Base-by-base conservation (phyloP, 1,140 invertebrate genomes). In the Anastrepha ludens region DNA sequence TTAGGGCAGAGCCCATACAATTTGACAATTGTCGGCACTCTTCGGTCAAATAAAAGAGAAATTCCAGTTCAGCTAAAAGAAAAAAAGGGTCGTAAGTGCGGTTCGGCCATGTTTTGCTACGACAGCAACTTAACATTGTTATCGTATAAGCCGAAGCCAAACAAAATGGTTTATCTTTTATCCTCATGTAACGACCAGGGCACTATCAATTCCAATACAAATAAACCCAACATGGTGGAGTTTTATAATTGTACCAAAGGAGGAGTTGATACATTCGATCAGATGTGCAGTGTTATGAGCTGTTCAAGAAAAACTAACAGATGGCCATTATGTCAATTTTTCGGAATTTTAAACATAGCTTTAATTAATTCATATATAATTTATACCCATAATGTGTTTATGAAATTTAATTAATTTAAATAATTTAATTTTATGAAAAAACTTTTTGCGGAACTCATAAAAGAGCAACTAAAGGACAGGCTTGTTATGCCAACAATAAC, bases 221-320 rank as follows among this genome's bases (percentile, higher is more conserved):
- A 89, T 81, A 94, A 93, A 89, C 93, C 93, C 15, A 89, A 93
- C 62, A 92, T 94, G 7, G 91, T 94, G 65, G 64, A 89, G 74
- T 90, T 91, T 87, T 94, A 94, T 87, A 94, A 94, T 89, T 17
- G 88, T 47, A 93, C 90, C 2, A 94, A 94, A 91, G 89, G 90
- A 44, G 93, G 91, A 13, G 93, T 94, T 1, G 91, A 93, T 90
- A 91, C 87, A 17, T 90, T 93, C 67, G 92, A 94, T 89, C 87
- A 91, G 88, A 88, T 90, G 81, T 92, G 90, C 55, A 85, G 78
- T 55, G 78, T 55, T 4, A 85, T 85, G 78, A 85, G 78, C 47
- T 85, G 47, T 58, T 85, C 78, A 20, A 39, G 78, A 17, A 85
- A 85, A n/a, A 85, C 78, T 0, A 85, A 85, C 50, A n/a, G 29